Evolutionary conservation across 2,113 vertebrate species (phyloP), one percentile per base, ranked within the genome.

Genomic region (Limnothrissa miodon): DNA sequence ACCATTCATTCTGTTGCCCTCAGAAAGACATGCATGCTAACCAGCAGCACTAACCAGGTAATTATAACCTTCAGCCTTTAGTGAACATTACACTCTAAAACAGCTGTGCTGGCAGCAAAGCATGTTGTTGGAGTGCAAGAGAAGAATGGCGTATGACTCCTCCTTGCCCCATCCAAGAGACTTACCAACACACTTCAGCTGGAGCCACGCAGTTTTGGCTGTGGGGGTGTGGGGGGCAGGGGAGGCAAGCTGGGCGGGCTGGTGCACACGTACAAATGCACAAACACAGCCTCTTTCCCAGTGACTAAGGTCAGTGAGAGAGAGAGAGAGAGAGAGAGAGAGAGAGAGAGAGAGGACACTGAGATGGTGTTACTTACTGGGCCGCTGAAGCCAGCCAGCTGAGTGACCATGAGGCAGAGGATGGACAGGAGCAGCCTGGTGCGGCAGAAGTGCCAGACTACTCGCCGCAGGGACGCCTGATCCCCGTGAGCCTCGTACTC

Each of bases 321-420:
- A 87, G 84, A 88, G 87, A 83, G 56, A 80, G 78, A 78, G n/a
- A 44, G 53, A 46, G 21, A 81, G 62, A 83, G 36, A 79, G 81
- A 45, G n/a, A n/a, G n/a, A n/a, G n/a, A n/a, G n/a, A n/a, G n/a
- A n/a, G n/a, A n/a, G n/a, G 90, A 91, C 80, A 90, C 93, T 95
- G 94, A 93, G 93, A 95, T 93, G 91, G 94, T 90, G 92, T 94
- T 95, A 98, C 97, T 97, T 96, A 98, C 97, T 95, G 97, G 97
- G 90, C 97, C 97, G 92, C 96, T 96, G 93, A 98, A 98, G 92
- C 95, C 96, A 2, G 97, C 97, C 3, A 98, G 94, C 92, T 98
- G 97, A 0, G 97, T 98, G 92, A 98, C 94, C 93, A 96, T 96
- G 93, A 98, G 95, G 91, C 93, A 98, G 91, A 96, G 92, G 90